Conservation (phyloP, 2,113 vertebrate genomes). For the Cephalopterus ornatus region DNA sequence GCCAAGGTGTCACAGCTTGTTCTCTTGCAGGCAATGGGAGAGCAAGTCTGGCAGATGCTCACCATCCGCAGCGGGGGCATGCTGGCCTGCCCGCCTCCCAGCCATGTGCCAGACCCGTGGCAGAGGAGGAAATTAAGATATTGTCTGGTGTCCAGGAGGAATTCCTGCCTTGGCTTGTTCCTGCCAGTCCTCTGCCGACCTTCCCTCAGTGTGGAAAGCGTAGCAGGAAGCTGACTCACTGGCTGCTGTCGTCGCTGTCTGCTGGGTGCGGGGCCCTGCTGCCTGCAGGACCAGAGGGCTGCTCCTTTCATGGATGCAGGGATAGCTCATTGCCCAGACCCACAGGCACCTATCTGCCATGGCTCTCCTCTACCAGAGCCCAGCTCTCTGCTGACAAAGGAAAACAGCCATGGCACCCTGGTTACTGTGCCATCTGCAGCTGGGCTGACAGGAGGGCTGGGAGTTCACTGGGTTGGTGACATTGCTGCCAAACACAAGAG, state of each 20-base stretch:
- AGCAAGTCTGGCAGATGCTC: not conserved
- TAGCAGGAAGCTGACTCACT: conserved; percentile 64
- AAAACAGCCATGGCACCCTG: not conserved
- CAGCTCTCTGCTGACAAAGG: not conserved
- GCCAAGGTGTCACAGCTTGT: not conserved
- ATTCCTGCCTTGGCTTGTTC: conserved; percentile 40
- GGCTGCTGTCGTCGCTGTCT: not conserved
- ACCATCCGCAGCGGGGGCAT: fast-evolving
- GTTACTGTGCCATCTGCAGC: not conserved
- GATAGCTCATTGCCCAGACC: not conserved
- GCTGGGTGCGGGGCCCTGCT: not conserved
- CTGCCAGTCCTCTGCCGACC: not conserved
- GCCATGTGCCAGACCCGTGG: conserved; percentile 36
- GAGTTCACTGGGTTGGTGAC: fast-evolving
- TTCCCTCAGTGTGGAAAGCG: not conserved
- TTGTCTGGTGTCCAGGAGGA: conserved; percentile 47
- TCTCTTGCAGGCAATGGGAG: fast-evolving
- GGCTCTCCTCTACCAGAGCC: not conserved
- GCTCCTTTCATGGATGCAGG: not conserved
- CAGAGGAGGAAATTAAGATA: conserved; percentile 41
- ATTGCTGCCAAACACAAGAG: fast-evolving
- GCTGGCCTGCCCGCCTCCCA: not conserved
- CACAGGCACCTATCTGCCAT: not conserved
- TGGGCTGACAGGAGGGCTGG: not conserved
- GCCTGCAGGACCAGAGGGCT: not conserved